Percentiles rank a stretch among this genome's conserved stretches.
phyloP scores from a whole-genome alignment of 2,113 vertebrate species.

The Ptychochromis oligacanthus region DNA sequence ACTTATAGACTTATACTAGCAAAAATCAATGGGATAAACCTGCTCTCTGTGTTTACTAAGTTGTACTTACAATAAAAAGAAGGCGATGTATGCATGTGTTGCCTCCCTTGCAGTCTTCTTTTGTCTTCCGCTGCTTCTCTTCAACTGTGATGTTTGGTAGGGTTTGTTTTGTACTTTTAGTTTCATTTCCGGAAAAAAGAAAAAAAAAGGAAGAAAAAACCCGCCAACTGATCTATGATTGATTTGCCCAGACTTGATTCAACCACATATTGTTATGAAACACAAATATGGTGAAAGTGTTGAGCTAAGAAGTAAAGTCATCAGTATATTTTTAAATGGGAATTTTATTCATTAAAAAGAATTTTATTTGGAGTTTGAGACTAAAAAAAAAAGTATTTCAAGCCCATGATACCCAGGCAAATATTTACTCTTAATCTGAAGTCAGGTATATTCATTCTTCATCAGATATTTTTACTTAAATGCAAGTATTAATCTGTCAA shows the following conservation, averaged over 20 bases:
- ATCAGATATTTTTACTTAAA: too few species aligned
- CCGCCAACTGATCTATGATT: neutral
- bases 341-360: neutral
- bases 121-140: neutral
- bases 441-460: too few species aligned
- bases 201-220: neutral
- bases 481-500: too few species aligned
- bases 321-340: neutral
- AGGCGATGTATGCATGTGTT: neutral
- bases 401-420: too few species aligned
- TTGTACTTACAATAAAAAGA: neutral
- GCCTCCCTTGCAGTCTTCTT: neutral
- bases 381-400: too few species aligned
- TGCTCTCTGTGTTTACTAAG: neutral
- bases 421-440: too few species aligned
- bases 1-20: neutral
- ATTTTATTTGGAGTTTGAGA: too few species aligned
- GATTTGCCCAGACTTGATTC: neutral
- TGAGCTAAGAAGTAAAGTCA: neutral
- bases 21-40: neutral
- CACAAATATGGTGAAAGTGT: neutral
- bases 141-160: rapidly evolving
- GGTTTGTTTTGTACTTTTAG: neutral
- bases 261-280: rapidly evolving
- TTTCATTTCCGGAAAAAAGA: constrained; percentile 9